Base-by-base conservation (phyloP, 2,888 invertebrate genomes). In the Biston betularia region DNA sequence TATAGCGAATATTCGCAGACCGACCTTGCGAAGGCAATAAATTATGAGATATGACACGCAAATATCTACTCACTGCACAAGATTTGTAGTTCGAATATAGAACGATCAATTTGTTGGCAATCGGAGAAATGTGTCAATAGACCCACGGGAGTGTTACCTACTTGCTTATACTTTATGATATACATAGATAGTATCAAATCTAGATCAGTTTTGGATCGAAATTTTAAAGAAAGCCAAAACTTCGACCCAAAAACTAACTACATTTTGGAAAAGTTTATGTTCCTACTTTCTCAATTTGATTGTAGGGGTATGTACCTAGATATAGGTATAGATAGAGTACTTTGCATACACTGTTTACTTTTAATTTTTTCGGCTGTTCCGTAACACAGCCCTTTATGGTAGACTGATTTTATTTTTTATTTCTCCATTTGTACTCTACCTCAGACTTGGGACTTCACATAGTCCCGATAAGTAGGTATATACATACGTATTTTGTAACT, bases 41-140 rank as follows among this genome's bases (percentile, higher is more conserved):
- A 89, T 89, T 85, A 77, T 79, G 81, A 80, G 82, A 87, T 88
- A 84, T 86, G 89, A 86, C 92, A 90, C 85, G 90, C 90, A 89
- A 92, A 90, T 90, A 86, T 88, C 83, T 77, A 84, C 84, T 85
- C 87, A 88, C 85, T 82, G 88, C 86, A 81, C 75, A 79, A 86
- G 88, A 91, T 90, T 89, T 89, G 66, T 61, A 53, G 63, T 67
- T 68, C 73, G 66, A 73, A 78, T 78, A 74, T 77, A 80, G 77
- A 79, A 72, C 74, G 73, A 76, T 78, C 84, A 81, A 82, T 87
- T 82, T 81, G 81, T 82, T 61, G 42, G 56, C 65, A 67, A 69
- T 67, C 69, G 73, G 73, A 66, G 70, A 56, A 60, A 63, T 59
- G 56, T 68, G 64, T 63, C 63, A 63, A 59, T 67, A 57, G 61